Base-by-base conservation (phyloP, 2,113 vertebrate species). In the Marmota monax region DNA sequence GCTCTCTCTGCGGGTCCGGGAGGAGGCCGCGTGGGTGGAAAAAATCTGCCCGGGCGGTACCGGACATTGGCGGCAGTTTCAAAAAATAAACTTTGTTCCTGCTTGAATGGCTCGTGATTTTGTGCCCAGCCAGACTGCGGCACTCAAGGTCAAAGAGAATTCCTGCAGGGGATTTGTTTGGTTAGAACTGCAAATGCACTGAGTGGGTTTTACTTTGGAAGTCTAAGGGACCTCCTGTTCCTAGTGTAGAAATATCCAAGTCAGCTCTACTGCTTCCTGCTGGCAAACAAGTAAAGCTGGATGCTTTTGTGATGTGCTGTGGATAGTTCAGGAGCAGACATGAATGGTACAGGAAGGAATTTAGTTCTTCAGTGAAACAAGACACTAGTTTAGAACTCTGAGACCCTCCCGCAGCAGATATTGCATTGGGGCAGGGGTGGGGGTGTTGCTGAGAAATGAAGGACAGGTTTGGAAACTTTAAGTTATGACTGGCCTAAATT, bases 141-240 rank as follows among this genome's bases (percentile, higher is more conserved):
- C n/a, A 27, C 18, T 76, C 82, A 88, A 87, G 80, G 56, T 90
- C 92, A 92, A 95, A 92, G 42, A 69, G 51, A 95, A 78, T 86
- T 95, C 67, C 84, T 92, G 7, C 45, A 65, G 65, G 18, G 53
- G 9, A 56, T 48, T 69, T 80, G 45, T 84, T 95, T 82, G 67
- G n/a, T 82, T 84, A 87, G n/a, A 90, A 42, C 10, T 87, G 51
- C 65, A 87, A 88, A 94, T 77, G 18, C 95, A 65, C 27, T 34
- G 51, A 34, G 4, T 29, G 63, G n/a, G 32, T 61, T 83, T 76
- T 39, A 32, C 72, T 16, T n/a, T 48, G 25, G 63, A 84, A 51
- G 82, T 73, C 85, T 77, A 45, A 61, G 45, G 34, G 34, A 84
- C 63, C 69, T 74, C 7, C 74, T n/a, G 73, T 84, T 74, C 17